Conservation (phyloP, 2,797 vertebrate genomes). For the Cirrhinus molitorella region DNA sequence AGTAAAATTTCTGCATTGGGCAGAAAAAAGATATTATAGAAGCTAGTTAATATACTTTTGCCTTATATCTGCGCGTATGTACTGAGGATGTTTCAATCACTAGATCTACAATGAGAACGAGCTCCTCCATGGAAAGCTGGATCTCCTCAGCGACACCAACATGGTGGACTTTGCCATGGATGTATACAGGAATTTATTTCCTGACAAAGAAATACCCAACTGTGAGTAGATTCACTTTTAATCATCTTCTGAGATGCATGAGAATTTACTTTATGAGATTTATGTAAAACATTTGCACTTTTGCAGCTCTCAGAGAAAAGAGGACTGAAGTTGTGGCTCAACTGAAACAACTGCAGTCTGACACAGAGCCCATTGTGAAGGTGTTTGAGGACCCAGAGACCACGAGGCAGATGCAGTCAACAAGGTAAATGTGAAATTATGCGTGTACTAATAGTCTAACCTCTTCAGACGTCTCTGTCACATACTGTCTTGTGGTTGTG, state of each 20-base stretch:
- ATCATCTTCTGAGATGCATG: background rate
- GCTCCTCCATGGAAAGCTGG: conserved; percentile 93
- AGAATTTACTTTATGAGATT: background rate
- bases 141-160: conserved; percentile 98
- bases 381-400: conserved; percentile 99
- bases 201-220: conserved; percentile 90
- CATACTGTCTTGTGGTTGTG: background rate
- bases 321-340: conserved; percentile 95
- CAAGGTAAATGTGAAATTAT: conserved; percentile 75
- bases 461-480: background rate
- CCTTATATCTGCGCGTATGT: background rate
- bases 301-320: conserved; percentile 90
- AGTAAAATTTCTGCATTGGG: background rate
- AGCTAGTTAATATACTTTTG: background rate
- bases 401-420: conserved; percentile 95
- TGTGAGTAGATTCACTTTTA: conserved; percentile 76
- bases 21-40: background rate
- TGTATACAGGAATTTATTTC: conserved; percentile 93
- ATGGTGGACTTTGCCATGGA: conserved; percentile 99
- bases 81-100: background rate
- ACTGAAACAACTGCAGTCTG: conserved; percentile 94
- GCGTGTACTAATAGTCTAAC: background rate
- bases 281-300: background rate
- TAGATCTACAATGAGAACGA: conserved; percentile 99
- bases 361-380: conserved; percentile 97